These are phyloP conservation scores for Archilochus colubris DNA, from an alignment of 2,113 vertebrate genomes.

Conservation along the genomic window DNA sequence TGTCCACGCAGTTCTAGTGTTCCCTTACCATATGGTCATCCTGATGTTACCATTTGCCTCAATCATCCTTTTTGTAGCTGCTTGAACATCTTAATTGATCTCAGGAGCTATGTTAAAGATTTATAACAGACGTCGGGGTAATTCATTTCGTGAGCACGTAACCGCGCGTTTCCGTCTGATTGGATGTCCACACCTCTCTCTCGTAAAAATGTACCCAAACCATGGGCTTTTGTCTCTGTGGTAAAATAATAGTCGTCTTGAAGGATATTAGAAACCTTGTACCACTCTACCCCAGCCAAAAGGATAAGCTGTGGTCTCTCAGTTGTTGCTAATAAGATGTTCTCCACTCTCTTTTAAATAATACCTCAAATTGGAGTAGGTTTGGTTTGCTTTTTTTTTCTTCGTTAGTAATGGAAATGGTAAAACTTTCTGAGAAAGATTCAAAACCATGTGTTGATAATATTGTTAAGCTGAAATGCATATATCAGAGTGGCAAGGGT, in stretches of 20 bases:
- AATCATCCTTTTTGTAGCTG: constrained; percentile 84
- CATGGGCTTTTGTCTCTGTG: neutral
- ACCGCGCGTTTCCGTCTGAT: constrained; percentile 29
- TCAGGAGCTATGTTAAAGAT: constrained; percentile 82
- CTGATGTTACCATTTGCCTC: constrained; percentile 84
- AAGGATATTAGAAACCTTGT: constrained; percentile 22
- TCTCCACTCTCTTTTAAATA: neutral
- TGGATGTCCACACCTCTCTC: neutral
- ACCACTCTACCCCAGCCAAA: neutral
- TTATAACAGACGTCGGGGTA: constrained; percentile 71
- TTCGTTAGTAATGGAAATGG: neutral
- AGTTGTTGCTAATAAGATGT: neutral
- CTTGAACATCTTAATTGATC: constrained; percentile 85
- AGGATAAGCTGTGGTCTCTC: neutral
- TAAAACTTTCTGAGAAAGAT: constrained; percentile 6
- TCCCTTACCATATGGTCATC: constrained; percentile 84
- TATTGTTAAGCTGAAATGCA: constrained; percentile 61
- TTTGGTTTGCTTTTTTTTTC: neutral
- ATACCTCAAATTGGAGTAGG: neutral
- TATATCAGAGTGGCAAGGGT: constrained; percentile 47
- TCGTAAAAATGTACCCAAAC: constrained; percentile 4
- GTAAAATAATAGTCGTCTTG: constrained; percentile 44
- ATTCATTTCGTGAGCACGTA: constrained; percentile 64
- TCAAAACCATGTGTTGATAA: constrained; percentile 52
- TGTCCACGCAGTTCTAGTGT: constrained; percentile 71